These are phyloP conservation scores for Colistium nudipinnis DNA, from an alignment of 2,113 vertebrate genomes.

Conservation along the genomic window DNA sequence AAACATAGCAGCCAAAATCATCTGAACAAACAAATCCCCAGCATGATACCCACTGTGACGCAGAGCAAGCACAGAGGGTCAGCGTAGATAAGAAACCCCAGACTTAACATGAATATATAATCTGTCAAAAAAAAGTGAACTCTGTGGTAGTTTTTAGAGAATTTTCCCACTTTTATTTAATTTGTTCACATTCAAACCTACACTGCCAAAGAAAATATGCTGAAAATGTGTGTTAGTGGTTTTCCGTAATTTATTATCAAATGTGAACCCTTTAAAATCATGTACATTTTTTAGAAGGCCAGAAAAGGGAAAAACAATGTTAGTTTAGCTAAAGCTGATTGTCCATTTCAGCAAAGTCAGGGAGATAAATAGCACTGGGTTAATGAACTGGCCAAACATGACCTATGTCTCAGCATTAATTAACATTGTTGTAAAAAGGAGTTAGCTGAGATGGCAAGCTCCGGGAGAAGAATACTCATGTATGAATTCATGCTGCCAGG, in stretches of 20 bases:
- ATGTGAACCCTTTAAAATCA: conserved; percentile 47
- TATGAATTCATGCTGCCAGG: not conserved
- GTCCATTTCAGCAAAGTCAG: conserved; percentile 50
- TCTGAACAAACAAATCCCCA: conserved; percentile 59
- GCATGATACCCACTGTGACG: conserved; percentile 37
- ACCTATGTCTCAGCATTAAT: conserved; percentile 53
- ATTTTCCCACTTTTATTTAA: not conserved
- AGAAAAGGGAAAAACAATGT: conserved; percentile 20
- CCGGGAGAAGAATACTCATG: conserved; percentile 10
- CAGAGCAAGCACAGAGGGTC: conserved; percentile 61
- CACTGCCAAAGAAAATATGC: conserved; percentile 44
- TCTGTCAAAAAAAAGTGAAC: not conserved
- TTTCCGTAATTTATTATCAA: conserved; percentile 43
- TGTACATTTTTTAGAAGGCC: conserved; percentile 39
- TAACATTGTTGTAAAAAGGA: conserved; percentile 55
- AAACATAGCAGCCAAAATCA: conserved; percentile 55
- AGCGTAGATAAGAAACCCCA: conserved; percentile 54
- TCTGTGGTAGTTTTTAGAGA: too few relatives aligned
- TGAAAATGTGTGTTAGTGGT: conserved; percentile 67
- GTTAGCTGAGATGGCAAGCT: conserved; percentile 22
- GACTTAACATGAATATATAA: conserved; percentile 61
- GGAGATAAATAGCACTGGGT: conserved; percentile 49
- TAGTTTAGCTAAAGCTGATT: conserved; percentile 54
- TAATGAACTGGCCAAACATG: conserved; percentile 62
- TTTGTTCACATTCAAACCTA: not conserved